Evolutionary conservation across 1,140 invertebrate species (phyloP).

Genomic region (Pygmarrhopalites habei): DNA sequence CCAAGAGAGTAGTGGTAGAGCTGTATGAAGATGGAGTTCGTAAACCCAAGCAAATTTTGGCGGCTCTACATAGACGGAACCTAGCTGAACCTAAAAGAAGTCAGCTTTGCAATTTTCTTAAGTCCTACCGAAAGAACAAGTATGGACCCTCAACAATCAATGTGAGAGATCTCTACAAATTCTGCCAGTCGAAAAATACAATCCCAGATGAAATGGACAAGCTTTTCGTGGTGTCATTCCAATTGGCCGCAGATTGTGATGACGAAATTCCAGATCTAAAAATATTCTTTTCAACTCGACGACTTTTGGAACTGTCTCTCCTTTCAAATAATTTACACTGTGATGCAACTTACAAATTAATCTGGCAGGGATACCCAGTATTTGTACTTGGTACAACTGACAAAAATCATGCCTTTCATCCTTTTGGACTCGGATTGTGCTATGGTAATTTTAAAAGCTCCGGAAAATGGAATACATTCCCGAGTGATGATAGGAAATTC

Average conservation of each 20-base stretch:
- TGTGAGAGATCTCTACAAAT: background rate
- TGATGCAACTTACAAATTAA: slow-evolving; percentile 20
- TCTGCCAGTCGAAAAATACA: background rate
- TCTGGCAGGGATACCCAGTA: slow-evolving; percentile 15
- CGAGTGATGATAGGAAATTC: too few relatives aligned
- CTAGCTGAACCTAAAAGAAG: background rate
- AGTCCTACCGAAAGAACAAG: background rate
- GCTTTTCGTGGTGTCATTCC: background rate
- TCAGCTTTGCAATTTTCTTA: background rate
- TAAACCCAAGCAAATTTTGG: background rate
- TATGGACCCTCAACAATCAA: background rate
- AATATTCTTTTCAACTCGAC: slow-evolving; percentile 3
- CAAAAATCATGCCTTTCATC: slow-evolving; percentile 7
- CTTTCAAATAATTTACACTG: background rate
- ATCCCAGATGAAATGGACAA: background rate
- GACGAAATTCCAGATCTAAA: background rate
- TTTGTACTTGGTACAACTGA: slow-evolving; percentile 11
- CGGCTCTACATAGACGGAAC: background rate
- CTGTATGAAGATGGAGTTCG: background rate
- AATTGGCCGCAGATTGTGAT: background rate
- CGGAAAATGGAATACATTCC: too few relatives aligned
- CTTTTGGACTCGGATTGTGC: slow-evolving; percentile 1
- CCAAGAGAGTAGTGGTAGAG: background rate
- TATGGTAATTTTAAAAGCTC: background rate
- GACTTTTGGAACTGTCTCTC: background rate